Evolutionary conservation across 2,888 invertebrate genomes (phyloP), one percentile per base, ranked within the genome.

Genomic region (Silvanus unidentatus): DNA sequence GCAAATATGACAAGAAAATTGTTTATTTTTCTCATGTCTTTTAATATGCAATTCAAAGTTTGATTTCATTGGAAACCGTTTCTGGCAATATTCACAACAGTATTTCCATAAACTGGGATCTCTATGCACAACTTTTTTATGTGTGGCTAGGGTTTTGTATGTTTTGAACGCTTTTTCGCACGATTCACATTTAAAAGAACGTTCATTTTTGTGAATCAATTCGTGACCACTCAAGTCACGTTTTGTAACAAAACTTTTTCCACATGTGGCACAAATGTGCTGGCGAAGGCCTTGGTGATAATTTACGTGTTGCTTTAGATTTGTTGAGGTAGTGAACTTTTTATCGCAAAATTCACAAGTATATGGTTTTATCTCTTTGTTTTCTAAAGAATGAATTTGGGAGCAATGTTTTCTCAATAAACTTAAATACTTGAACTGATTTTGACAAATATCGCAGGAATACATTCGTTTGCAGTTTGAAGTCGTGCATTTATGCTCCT

Each of bases 241-340:
- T 44, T 61, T 63, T 1, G 65, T 64, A 22, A 63, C 62, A 43
- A 60, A 66, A 38, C 73, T 70, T 60, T 78, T 78, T 3, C 65
- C 65, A 44, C 65, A 66, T 42, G 55, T 58, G 42, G 58, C 59
- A 43, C 66, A 66, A 27, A 64, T 59, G 27, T 63, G 59, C 5
- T 49, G 48, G 3, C 66, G 52, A 16, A 57, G 54, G 9, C 59
- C 58, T 11, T 55, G 47, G 44, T 66, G 66, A 41, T 64, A 64
- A 16, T 60, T 52, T 41, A 54, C 60, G 44, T 66, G 66, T 40
- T 63, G 62, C 14, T 58, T 54, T 11, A 66, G 44, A 41, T 62
- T 59, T n/a, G 63, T 54, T 5, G 60, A 62, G 1, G 63, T 54
- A 9, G 54, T 48, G 42, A 65, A 65, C 36, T 58, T 51, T 27